Conservation (phyloP, 1,140 invertebrate genomes). For the Bombus waltoni region DNA sequence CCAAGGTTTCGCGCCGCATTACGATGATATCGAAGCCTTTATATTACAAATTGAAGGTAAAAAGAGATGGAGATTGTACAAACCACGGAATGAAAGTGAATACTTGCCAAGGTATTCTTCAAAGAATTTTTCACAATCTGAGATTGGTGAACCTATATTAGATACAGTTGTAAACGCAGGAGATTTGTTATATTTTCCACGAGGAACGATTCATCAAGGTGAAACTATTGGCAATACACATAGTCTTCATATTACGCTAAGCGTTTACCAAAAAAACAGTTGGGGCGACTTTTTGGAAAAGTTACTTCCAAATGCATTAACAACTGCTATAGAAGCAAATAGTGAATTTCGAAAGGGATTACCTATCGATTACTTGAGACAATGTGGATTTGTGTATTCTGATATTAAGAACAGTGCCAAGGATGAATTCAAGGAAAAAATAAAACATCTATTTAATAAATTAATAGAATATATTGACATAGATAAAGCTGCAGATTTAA, state of each 20-base stretch:
- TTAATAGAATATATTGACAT: conserved; percentile 87
- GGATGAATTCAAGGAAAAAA: conserved; percentile 83
- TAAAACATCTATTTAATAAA: conserved; percentile 86
- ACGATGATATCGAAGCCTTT: conserved; percentile 99
- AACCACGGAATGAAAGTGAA: conserved; percentile 86
- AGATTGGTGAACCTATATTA: conserved; percentile 91
- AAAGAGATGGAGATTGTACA: conserved; percentile 97
- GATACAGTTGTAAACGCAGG: conserved; percentile 93
- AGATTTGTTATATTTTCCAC: conserved; percentile 95
- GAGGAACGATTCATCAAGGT: conserved; percentile 97
- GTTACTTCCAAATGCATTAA: conserved; percentile 90
- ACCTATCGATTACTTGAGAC: conserved; percentile 89
- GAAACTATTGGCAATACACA: conserved; percentile 88
- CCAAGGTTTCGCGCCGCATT: conserved; percentile 99
- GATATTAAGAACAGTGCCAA: conserved; percentile 80
- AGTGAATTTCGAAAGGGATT: conserved; percentile 90
- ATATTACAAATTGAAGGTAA: conserved; percentile 97
- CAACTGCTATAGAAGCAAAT: conserved; percentile 88
- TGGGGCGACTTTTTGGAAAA: conserved; percentile 95
- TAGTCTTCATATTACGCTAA: conserved; percentile 96
- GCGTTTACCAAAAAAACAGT: conserved; percentile 94
- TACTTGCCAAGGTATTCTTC: conserved; percentile 92
- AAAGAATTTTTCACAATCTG: conserved; percentile 89
- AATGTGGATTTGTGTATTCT: conserved; percentile 86
- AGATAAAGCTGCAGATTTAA: conserved; percentile 92